Evolutionary conservation across 2,113 vertebrate species (phyloP), one percentile per base, ranked within the genome.

Genomic region (Pachypanchax playfairii): DNA sequence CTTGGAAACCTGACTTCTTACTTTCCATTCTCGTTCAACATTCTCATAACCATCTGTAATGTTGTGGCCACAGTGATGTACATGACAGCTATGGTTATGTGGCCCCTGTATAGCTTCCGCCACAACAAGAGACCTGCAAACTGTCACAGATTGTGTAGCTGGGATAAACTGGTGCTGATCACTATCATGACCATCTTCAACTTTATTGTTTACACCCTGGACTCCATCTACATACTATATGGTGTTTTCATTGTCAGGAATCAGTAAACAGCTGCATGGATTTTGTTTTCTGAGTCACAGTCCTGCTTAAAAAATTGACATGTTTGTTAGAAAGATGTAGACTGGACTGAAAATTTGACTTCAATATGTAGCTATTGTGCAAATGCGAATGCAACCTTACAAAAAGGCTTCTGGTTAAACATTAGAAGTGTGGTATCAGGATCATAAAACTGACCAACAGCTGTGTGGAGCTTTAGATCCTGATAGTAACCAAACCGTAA

Each of bases 131-230:
- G 59, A 2, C 1, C 68, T 2, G 0, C 2, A 0, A 0, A 0
- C 13, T 68, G 31, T 12, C 0, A 13, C 2, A 15, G 1, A 1
- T 4, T 7, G 4, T 90, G 91, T 54, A 0, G 0, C 0, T 92
- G 92, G 92, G 61, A 94, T 70, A 90, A 84, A 46, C 4, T 57
- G 14, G 84, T 95, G 33, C 89, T 94, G 5, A 60, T 94, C 59
- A 92, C 93, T 24, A 80, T 95, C 63, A 92, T 96, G 85, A 91
- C 92, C 1, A 88, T 91, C 75, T 67, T 94, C 62, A 96, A 96
- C 83, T 79, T 91, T 17, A 64, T 94, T 0, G 90, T 94, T 59
- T 95, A 96, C 75, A 75, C 79, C 2, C 72, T 93, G 68, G 95
- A 96, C 84, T 35, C 91, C 0, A 50, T 86, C 13, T 94, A 93